These are phyloP conservation scores for Riptortus pedestris DNA, from an alignment of 1,140 invertebrate species.

Conservation along the genomic window DNA sequence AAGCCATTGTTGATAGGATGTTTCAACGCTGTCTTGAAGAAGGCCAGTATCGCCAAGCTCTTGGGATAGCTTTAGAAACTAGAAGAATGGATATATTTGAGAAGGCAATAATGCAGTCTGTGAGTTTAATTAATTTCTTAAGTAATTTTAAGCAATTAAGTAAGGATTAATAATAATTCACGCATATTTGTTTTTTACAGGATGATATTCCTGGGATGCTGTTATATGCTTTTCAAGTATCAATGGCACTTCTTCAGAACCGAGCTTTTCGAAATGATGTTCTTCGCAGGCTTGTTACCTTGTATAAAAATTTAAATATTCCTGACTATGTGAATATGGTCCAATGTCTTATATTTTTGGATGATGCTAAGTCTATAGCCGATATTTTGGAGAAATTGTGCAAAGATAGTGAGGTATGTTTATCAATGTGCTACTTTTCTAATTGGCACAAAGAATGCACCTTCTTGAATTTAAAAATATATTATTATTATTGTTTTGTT, in stretches of 20 bases:
- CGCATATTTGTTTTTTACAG: slow-evolving; percentile 33
- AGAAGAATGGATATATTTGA: slow-evolving; percentile 93
- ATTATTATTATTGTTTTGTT: no score
- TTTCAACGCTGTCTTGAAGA: slow-evolving; percentile 91
- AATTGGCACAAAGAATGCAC: no score
- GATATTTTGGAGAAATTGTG: slow-evolving; percentile 82
- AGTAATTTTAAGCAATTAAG: neutral
- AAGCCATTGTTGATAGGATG: slow-evolving; percentile 93
- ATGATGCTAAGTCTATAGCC: slow-evolving; percentile 83
- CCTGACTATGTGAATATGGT: slow-evolving; percentile 95
- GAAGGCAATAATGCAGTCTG: slow-evolving; percentile 75
- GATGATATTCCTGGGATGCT: slow-evolving; percentile 86
- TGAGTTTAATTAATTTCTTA: slow-evolving; percentile 37
- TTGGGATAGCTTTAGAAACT: slow-evolving; percentile 91
- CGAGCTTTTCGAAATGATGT: slow-evolving; percentile 83
- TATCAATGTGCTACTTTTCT: no score
- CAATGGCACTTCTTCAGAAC: slow-evolving; percentile 91
- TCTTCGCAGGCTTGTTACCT: slow-evolving; percentile 72
- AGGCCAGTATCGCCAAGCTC: slow-evolving; percentile 82
- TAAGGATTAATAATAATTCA: neutral
- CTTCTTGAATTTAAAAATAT: no score
- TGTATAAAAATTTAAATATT: slow-evolving; percentile 74
- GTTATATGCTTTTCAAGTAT: slow-evolving; percentile 87
- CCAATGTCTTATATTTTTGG: slow-evolving; percentile 91
- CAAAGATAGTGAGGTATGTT: slow-evolving; percentile 56